Evolutionary conservation across 2,113 vertebrate genomes (phyloP), one percentile per base, ranked within the genome.

Genomic region (Silurus glanis): DNA sequence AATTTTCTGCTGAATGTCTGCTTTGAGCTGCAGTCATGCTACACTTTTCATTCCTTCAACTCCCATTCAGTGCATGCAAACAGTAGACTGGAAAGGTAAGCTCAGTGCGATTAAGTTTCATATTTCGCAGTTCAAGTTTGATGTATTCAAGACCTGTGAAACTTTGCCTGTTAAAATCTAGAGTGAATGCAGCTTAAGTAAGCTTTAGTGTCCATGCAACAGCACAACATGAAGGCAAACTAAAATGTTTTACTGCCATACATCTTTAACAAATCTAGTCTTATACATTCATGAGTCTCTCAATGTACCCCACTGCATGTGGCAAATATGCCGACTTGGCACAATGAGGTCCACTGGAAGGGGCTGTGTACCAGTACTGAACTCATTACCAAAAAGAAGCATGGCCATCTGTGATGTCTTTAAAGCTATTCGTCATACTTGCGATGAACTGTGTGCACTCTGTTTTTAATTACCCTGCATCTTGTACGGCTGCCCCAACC

Each of bases 331-430:
- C 0, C 19, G 49, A 5, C 67, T 82, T 58, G 49, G 37, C 23
- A 25, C 61, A 76, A 51, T 84, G 78, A 84, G 17, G 45, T 10
- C 6, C 37, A 59, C 7, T 21, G 49, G 51, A 80, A 82, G 61
- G 53, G 45, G 85, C 66, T 16, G 72, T 51, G 80, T 83, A 53
- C 49, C 62, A 61, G 83, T 88, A 86, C 83, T 87, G 67, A 84
- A 85, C 71, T 64, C 61, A 85, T 83, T 84, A 83, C 67, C 74
- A 56, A 90, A 79, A 87, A 84, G 45, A 69, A 75, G 17, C 10
- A 75, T 9, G 61, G 74, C 87, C 83, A 88, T 89, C 90, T 87
- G 87, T 83, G 71, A 6, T 3, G 8, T 13, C 51, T 51, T 79
- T 23, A 86, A 75, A 80, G 76, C 16, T 55, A 28, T 21, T 28